Conservation (phyloP, 2,113 vertebrate species). For the Limnothrissa miodon region DNA sequence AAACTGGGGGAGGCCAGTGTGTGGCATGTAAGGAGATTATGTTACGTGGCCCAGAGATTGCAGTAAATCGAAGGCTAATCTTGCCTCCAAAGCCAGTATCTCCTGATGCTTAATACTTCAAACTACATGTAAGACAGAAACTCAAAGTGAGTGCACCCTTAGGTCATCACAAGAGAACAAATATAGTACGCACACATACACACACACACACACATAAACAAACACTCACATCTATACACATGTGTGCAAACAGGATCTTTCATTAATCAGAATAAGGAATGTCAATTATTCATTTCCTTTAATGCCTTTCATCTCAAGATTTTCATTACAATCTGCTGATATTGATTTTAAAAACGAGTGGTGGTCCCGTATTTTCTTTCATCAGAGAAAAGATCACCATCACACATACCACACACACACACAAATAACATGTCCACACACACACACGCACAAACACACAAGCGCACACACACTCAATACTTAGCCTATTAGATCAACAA, state of each 20-base stretch:
- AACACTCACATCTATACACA: neutral
- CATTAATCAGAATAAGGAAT: conserved; percentile 6
- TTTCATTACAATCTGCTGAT: conserved; percentile 38
- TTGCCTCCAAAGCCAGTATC: conserved; percentile 49
- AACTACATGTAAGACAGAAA: conserved; percentile 46
- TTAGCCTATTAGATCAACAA: neutral
- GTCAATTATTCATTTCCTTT: conserved; percentile 19
- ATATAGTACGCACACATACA: conserved; percentile 2
- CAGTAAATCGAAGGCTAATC: conserved; percentile 56
- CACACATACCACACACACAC: neutral
- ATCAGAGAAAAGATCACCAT: conserved; percentile 8
- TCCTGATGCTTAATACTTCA: conserved; percentile 49
- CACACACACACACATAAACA: neutral
- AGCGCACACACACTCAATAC: conserved; percentile 6
- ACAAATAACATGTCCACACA: neutral
- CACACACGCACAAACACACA: neutral
- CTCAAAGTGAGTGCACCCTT: conserved; percentile 19
- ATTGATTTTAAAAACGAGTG: conserved; percentile 15
- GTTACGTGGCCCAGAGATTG: conserved; percentile 41
- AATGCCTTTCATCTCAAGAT: conserved; percentile 17
- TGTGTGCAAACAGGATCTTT: neutral
- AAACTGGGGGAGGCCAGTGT: conserved; percentile 47
- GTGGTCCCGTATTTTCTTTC: conserved; percentile 15
- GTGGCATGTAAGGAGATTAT: conserved; percentile 62
- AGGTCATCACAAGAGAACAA: conserved; percentile 30